These are phyloP conservation scores for Chalcosyrphus nemorum DNA, from an alignment of 2,888 invertebrate genomes.

Conservation along the genomic window DNA sequence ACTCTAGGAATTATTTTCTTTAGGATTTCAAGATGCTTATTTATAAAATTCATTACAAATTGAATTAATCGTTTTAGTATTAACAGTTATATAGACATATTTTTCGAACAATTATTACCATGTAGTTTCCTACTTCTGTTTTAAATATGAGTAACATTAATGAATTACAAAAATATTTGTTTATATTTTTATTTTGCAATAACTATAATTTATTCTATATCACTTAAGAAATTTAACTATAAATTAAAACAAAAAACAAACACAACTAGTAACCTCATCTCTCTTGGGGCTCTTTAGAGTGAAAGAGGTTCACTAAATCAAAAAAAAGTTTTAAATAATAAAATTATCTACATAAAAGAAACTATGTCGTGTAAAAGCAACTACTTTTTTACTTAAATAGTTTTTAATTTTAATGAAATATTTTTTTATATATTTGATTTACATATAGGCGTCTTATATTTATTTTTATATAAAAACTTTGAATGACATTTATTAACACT, in stretches of 20 bases:
- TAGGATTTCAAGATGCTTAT: slow-evolving; percentile 1
- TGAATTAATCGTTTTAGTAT: not conserved
- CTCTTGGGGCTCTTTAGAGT: slow-evolving; percentile 73
- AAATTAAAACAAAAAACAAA: not conserved
- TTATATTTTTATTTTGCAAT: not conserved
- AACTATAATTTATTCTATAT: slow-evolving; percentile 20
- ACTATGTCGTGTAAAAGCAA: slow-evolving; percentile 35
- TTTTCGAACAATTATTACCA: slow-evolving; percentile 15
- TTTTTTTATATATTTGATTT: slow-evolving; percentile 4
- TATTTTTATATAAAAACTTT: slow-evolving; percentile 36
- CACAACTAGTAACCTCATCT: slow-evolving; percentile 44
- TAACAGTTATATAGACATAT: not conserved
- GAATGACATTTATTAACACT: slow-evolving; percentile 40
- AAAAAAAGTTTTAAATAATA: slow-evolving; percentile 3
- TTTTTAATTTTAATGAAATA: slow-evolving; percentile 24
- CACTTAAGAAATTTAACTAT: slow-evolving; percentile 26
- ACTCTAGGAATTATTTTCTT: not conserved
- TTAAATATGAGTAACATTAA: not conserved
- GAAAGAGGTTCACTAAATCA: slow-evolving; percentile 57
- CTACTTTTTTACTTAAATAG: not conserved
- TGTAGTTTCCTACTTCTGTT: slow-evolving; percentile 1
- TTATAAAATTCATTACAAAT: not conserved
- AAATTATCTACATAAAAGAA: slow-evolving; percentile 26
- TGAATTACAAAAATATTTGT: slow-evolving; percentile 48
- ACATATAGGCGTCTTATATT: slow-evolving; percentile 18